Conservation (phyloP, 2,113 vertebrate genomes). For the Limnothrissa miodon region DNA sequence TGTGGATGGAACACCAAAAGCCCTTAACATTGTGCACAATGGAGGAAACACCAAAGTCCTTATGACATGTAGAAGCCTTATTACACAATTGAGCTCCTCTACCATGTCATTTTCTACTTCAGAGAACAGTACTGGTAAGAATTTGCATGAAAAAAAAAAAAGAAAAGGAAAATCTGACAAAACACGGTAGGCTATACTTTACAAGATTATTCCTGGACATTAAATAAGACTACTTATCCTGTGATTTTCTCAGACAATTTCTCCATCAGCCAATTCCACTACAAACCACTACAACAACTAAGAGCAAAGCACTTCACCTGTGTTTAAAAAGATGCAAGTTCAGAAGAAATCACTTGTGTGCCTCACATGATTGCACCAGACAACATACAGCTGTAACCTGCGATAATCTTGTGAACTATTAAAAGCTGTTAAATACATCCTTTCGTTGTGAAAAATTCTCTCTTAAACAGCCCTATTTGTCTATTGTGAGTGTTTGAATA, state of each 20-base stretch:
- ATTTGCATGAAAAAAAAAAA: not conserved
- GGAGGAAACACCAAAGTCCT: constrained; percentile 57
- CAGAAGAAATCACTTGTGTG: not conserved
- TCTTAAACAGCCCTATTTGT: not conserved
- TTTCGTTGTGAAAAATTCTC: not conserved
- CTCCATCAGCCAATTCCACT: not conserved
- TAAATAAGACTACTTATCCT: not conserved
- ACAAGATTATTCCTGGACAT: not conserved
- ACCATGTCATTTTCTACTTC: not conserved
- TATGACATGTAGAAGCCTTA: not conserved
- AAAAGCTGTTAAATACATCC: not conserved
- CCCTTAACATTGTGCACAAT: constrained; percentile 76
- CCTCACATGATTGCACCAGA: constrained; percentile 4
- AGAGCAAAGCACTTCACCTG: not conserved
- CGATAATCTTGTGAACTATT: not conserved
- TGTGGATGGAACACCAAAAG: constrained; percentile 90
- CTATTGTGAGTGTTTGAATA: not conserved
- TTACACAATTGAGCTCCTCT: not conserved
- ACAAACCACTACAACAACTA: not conserved
- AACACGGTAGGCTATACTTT: not conserved
- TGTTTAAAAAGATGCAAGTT: not conserved
- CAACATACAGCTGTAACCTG: not conserved
- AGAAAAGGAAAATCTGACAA: not conserved
- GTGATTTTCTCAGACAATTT: not conserved
- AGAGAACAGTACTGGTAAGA: not conserved